phyloP scores from a whole-genome alignment of 2,797 vertebrate genomes.

The Coendou prehensilis region DNA sequence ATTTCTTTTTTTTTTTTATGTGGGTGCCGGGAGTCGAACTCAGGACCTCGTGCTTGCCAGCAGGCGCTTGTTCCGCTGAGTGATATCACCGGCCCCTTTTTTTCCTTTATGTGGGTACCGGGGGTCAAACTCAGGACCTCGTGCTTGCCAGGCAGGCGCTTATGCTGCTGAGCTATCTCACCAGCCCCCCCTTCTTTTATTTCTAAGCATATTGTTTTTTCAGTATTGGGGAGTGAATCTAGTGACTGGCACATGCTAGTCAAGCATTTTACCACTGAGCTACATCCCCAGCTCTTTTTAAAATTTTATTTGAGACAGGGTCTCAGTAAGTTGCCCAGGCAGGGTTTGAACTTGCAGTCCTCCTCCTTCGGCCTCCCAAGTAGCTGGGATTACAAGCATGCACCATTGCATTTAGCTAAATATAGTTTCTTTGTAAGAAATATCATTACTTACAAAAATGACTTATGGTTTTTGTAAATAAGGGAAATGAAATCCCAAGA shows the following conservation, averaged over 20 bases:
- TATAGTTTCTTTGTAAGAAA: slow-evolving; percentile 20
- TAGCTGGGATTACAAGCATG: neutral
- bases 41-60: too few species aligned
- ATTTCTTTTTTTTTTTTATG: too few species aligned
- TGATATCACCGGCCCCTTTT: too few species aligned
- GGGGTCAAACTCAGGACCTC: too few species aligned
- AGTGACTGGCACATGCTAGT: neutral
- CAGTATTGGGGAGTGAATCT: neutral
- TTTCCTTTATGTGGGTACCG: too few species aligned
- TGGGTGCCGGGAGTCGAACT: too few species aligned
- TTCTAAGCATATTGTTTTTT: too few species aligned
- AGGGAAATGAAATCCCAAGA: slow-evolving; percentile 63
- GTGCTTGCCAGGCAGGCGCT: too few species aligned
- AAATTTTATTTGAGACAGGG: neutral
- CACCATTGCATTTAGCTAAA: neutral
- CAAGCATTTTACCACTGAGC: neutral
- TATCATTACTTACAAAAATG: slow-evolving; percentile 46
- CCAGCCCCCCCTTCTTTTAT: neutral
- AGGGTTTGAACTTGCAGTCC: neutral
- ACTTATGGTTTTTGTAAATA: slow-evolving; percentile 58
- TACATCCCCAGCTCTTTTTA: neutral
- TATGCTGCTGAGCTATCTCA: too few species aligned
- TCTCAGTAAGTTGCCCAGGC: neutral
- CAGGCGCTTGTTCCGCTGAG: too few species aligned
- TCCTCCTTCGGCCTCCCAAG: neutral